Evolutionary conservation across 2,113 vertebrate species (phyloP).

Genomic region (Bagarius yarrelli): DNA sequence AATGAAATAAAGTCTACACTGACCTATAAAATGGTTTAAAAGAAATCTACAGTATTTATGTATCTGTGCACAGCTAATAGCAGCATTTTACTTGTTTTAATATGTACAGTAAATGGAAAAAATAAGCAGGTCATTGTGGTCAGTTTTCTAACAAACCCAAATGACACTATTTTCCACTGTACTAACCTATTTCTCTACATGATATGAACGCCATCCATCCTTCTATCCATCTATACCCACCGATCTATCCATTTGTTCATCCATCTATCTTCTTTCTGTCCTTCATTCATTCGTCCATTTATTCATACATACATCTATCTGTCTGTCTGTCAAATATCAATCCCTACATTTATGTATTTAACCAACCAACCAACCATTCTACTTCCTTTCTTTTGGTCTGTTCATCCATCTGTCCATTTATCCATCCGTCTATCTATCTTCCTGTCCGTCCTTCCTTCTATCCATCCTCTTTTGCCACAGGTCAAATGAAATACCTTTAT

Average conservation of each 20-base stretch:
- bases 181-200: conserved; percentile 12
- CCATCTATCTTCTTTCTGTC: conserved; percentile 7
- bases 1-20: background rate
- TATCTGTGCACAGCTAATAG: background rate
- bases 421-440: background rate
- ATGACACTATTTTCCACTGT: background rate
- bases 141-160: background rate
- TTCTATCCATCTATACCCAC: too few relatives aligned
- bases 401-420: too few relatives aligned
- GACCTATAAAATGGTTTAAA: background rate
- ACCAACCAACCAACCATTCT: too few relatives aligned
- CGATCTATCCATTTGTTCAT: background rate
- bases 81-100: background rate
- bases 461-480: background rate
- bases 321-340: too few relatives aligned
- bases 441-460: too few relatives aligned
- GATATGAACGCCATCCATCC: too few relatives aligned
- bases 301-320: background rate
- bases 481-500: too few relatives aligned
- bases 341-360: too few relatives aligned
- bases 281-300: background rate
- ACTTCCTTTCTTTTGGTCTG: too few relatives aligned
- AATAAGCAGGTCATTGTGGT: conserved; percentile 32
- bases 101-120: background rate
- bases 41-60: background rate